Percentiles rank a stretch among this genome's conserved stretches.
Conservation (phyloP, 2,113 vertebrate genomes). For the Lethenteron reissneri region DNA sequence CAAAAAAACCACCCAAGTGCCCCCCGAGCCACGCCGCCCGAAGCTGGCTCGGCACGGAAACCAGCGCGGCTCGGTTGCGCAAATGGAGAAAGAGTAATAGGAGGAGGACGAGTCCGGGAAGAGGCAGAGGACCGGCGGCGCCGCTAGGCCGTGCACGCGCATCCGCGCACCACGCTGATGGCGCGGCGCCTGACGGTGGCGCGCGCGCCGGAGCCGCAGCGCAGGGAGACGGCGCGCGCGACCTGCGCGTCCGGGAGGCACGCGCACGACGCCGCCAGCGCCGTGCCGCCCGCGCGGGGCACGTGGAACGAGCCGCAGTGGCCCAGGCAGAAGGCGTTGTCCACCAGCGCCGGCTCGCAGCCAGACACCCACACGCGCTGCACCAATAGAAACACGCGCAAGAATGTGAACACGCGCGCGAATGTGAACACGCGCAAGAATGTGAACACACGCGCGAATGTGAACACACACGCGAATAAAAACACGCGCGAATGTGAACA, state of each 20-base stretch:
- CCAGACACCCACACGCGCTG: neutral
- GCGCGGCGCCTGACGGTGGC: neutral
- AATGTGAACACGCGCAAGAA: neutral
- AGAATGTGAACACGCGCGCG: neutral
- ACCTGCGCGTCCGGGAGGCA: neutral
- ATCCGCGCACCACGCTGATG: neutral
- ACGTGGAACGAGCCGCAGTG: slow-evolving; percentile 5
- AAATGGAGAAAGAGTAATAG: too few species aligned
- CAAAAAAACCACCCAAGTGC: too few species aligned
- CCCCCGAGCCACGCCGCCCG: too few species aligned
- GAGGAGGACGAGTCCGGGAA: too few species aligned
- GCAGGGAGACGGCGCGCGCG: neutral
- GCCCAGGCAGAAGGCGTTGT: slow-evolving; percentile 2
- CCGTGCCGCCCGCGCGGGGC: slow-evolving; percentile 3
- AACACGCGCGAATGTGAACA: neutral
- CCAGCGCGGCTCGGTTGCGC: too few species aligned
- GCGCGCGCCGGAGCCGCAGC: neutral
- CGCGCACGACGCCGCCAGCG: slow-evolving; percentile 4
- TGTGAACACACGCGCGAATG: neutral
- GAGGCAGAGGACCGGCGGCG: neutral
- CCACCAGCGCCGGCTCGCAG: slow-evolving; percentile 3
- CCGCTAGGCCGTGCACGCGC: neutral
- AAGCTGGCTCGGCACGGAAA: too few species aligned
- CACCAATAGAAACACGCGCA: neutral
- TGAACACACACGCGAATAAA: neutral